Percentiles rank a stretch among this genome's conserved stretches.
Conservation (phyloP, 2,113 vertebrate species). For the Xiphophorus maculatus region DNA sequence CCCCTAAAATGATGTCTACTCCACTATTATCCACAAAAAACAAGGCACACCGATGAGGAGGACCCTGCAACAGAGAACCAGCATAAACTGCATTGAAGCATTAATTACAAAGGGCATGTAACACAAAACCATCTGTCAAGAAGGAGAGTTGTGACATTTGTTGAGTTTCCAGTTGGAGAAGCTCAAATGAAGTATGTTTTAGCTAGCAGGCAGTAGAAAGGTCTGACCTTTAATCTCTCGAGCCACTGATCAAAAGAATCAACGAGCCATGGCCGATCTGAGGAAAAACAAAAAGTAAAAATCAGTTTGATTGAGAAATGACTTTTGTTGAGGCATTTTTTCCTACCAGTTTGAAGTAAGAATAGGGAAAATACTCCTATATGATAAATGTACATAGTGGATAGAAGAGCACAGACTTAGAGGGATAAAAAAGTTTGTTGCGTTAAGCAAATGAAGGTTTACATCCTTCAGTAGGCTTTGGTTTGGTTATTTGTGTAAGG, state of each 20-base stretch:
- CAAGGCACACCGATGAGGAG: conserved; percentile 99
- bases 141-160: neutral
- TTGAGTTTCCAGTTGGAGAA: neutral
- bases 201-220: neutral
- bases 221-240: conserved; percentile 87
- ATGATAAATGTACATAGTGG: neutral
- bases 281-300: conserved; percentile 4
- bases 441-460: neutral
- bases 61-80: conserved; percentile 94
- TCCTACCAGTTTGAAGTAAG: neutral
- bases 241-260: conserved; percentile 91
- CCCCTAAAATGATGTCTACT: conserved; percentile 98
- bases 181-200: neutral
- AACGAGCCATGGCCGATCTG: conserved; percentile 94
- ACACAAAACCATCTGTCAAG: conserved; percentile 13
- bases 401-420: neutral
- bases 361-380: neutral
- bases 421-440: neutral
- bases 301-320: neutral
- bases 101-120: conserved; percentile 19
- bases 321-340: too few species aligned
- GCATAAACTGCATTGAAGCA: conserved; percentile 73
- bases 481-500: neutral
- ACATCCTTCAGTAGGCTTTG: neutral
- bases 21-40: conserved; percentile 99